Evolutionary conservation across 2,888 invertebrate species (phyloP), one percentile per base, ranked within the genome.

Genomic region (Choristoneura rosaceana): DNA sequence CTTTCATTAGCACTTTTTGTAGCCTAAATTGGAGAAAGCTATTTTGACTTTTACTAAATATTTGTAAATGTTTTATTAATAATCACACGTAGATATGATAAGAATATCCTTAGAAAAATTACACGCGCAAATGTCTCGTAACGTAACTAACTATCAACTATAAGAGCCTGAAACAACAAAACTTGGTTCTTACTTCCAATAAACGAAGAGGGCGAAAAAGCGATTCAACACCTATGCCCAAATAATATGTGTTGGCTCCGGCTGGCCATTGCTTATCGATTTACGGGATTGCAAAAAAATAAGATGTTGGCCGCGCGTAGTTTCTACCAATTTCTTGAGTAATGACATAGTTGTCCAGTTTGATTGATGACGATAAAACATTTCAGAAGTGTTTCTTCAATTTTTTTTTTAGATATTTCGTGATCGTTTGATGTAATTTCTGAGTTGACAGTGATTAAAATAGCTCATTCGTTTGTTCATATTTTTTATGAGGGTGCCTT

Each of bases 291-390:
- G 59, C 55, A 73, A 25, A 58, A 68, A 73, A 68, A 71, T 63
- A 68, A 50, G 58, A 64, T 68, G 68, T 73, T n/a, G 14, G 71
- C 58, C 45, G 17, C 4, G n/a, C 55, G 45, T 52, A 66, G 45
- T 71, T 71, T 58, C 58, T 25, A 17, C 68, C 34, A 68, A 47
- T 59, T 61, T 59, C 47, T 62, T 68, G 41, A 68, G 68, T 68
- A 68, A 63, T 63, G 43, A 14, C 63, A 64, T 34, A 50, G 58
- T 68, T 63, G 47, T 59, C 68, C 38, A 38, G 41, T 17, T 73
- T 73, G 69, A 69, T 73, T 64, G 73, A 73, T 69, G 63, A 38
- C 38, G 68, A 10, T 43, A 50, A 50, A 59, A 67, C 50, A 61
- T 59, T 34, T 25, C 47, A 34, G 33, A 9, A 12, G 38, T 60